Evolutionary conservation across 2,888 invertebrate genomes (phyloP), one percentile per base, ranked within the genome.

Genomic region (Ormyrus nitidulus): DNA sequence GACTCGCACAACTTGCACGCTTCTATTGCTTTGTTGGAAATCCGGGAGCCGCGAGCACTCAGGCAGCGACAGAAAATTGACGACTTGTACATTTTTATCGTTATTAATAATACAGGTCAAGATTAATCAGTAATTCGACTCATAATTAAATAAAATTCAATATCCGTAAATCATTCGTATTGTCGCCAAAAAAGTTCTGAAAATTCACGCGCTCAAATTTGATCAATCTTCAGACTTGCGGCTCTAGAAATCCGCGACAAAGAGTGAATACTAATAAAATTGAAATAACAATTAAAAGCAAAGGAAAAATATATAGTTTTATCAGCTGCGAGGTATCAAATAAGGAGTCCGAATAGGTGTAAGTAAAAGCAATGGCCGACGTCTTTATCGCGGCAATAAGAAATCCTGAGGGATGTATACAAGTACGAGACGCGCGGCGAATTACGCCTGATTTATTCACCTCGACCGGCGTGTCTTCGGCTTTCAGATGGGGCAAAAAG

Each of bases 391-490:
- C 19, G 46, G 64, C 58, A 49, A 66, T 78, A 72, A 78, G 71
- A 66, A 78, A 72, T 72, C 19, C 49, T 53, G 7, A n/a, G 77
- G 70, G 81, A 69, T 81, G 81, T 83, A 81, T 77, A 44, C 75
- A 72, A 65, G 68, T 71, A 76, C 76, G 77, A 68, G 74, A 78
- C 80, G 80, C 83, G 83, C 82, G 81, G 81, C 85, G 83, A 81
- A 82, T 85, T 82, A 84, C 79, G 81, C 81, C 83, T 85, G 83
- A 85, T 84, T 85, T 85, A 85, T 85, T 85, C 84, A 84, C 34
- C 34, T 84, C 82, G 81, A 77, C 61, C 49, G 72, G 75, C 83
- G 79, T 44, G 58, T 71, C 62, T 77, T 64, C n/a, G 13, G 9
- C 70, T 53, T 48, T 51, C 68, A 76, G 61, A 49, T 6, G 49